phyloP scores from a whole-genome alignment of 2,888 invertebrate species.

The Alcis repandata region DNA sequence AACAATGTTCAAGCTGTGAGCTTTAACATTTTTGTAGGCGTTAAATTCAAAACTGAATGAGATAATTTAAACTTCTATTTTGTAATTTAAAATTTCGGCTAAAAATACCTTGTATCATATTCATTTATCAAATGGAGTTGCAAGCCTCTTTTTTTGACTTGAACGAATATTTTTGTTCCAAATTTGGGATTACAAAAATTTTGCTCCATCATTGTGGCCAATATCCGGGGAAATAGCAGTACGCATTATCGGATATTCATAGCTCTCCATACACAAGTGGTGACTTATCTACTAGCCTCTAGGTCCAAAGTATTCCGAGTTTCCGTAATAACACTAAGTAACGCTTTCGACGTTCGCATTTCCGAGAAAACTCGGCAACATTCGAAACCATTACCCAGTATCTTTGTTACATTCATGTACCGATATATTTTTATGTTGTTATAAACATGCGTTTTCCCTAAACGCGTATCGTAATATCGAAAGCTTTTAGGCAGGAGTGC shows the following conservation, averaged over 20 bases:
- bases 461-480: slow-evolving; percentile 49
- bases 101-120: too few species aligned
- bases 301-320: slow-evolving; percentile 15
- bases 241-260: not conserved
- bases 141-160: too few species aligned
- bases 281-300: not conserved
- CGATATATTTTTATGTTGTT: slow-evolving; percentile 50
- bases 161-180: too few species aligned
- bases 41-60: not conserved
- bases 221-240: not conserved
- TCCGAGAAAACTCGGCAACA: slow-evolving; percentile 40
- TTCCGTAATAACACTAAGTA: slow-evolving; percentile 21
- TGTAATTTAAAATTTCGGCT: too few species aligned
- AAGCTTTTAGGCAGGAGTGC: slow-evolving; percentile 50
- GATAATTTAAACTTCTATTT: not conserved
- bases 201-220: not conserved
- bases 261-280: not conserved
- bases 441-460: slow-evolving; percentile 48
- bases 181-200: not conserved
- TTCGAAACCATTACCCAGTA: slow-evolving; percentile 45
- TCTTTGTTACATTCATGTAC: slow-evolving; percentile 43
- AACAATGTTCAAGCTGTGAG: not conserved
- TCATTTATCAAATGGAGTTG: too few species aligned
- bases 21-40: not conserved
- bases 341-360: slow-evolving; percentile 31